Base-by-base conservation (phyloP, 37 sponge, comb jelly and placozoan species). In the Bolinopsis microptera region DNA sequence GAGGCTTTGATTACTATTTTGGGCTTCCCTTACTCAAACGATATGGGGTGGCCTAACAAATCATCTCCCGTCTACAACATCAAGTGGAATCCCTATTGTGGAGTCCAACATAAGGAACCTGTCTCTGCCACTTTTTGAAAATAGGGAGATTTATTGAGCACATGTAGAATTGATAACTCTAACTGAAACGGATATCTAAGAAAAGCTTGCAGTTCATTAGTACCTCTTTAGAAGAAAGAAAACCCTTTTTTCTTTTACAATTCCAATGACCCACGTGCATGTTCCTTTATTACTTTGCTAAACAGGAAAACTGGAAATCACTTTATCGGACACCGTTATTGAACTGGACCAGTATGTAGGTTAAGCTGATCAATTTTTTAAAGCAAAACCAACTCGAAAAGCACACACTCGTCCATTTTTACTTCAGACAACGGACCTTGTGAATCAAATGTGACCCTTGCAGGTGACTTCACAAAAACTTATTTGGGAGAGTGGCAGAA, bases 21-120 rank as follows among this genome's bases (percentile, higher is more conserved):
- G 95, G 95, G 0, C 93, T 95, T n/a, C 0, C 95, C 95, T 23
- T 95, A 94, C 40, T 39, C 95, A 35, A 94, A 95, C 69, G 95
- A 95, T 32, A 94, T 94, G 94, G 95, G 95, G 28, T 95, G 95
- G 27, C 83, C 39, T 39, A 40, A 35, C 23, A 13, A 83, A 25
- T 3, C 25, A 16, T 48, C 93, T 18, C 9, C 5, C 61, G 82
- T 27, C 48, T 93, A 93, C 35, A 93, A 93, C 33, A 32, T 93
- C 35, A 69, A 69, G 26, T 25, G 80, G 1, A 36, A 68, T 37
- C 37, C 69, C 9, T 41, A n/a, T 3, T 93, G 93, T 76, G 76
- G 76, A 13, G 22, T n/a, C 31, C 8, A 34, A 35, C 27, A 26
- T 36, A 24, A 77, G 75, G 75, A 93, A 39, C 34, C 3, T 48